phyloP scores from a whole-genome alignment of 2,797 vertebrate species.

The Coilia nasus region DNA sequence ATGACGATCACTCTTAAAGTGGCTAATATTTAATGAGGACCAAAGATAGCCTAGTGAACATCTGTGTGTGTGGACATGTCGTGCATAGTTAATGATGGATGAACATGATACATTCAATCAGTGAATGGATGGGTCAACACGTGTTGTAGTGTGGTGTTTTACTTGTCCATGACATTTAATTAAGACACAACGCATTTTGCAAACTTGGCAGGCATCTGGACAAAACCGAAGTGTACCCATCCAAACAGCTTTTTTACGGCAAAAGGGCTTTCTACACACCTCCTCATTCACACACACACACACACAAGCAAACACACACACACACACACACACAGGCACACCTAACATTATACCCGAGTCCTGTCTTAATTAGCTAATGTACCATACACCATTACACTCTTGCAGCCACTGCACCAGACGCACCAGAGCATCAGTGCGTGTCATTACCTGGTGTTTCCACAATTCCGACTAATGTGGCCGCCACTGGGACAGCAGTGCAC shows the following conservation, averaged over 20 bases:
- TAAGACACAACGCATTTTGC: background rate
- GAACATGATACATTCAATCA: background rate
- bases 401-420: background rate
- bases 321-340: slow-evolving; percentile 3
- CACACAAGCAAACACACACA: background rate
- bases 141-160: background rate
- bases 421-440: background rate
- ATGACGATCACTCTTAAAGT: background rate
- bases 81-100: background rate
- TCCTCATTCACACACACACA: background rate
- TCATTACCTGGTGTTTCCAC: background rate
- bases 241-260: background rate
- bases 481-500: background rate
- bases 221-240: background rate
- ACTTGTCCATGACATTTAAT: background rate
- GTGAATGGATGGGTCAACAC: background rate
- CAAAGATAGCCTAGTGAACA: background rate
- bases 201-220: background rate
- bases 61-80: background rate
- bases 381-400: slow-evolving; percentile 2
- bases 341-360: slow-evolving; percentile 4
- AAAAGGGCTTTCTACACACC: background rate
- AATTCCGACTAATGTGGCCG: background rate
- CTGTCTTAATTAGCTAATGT: slow-evolving; percentile 11
- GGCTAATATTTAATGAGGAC: background rate